Evolutionary conservation across 2,888 invertebrate genomes (phyloP).

Genomic region (Muscina levida): DNA sequence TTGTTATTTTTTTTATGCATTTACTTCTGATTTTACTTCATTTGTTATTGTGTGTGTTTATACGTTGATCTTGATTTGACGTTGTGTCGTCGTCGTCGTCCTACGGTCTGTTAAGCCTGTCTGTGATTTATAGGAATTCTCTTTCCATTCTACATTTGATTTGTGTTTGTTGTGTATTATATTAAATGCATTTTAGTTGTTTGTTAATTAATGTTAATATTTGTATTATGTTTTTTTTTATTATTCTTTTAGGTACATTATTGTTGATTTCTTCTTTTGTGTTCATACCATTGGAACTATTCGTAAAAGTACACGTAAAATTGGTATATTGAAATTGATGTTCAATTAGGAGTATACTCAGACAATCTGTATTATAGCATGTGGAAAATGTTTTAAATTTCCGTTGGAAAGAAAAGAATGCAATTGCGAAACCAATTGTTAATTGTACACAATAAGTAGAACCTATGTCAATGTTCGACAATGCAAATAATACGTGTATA

Average conservation of each 20-base stretch:
- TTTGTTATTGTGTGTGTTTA: conserved; percentile 29
- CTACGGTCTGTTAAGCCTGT: conserved; percentile 30
- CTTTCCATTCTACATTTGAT: conserved; percentile 18
- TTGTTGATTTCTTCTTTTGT: neutral
- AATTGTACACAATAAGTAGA: too few relatives aligned
- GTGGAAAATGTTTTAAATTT: conserved; percentile 50
- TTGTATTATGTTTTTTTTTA: conserved; percentile 45
- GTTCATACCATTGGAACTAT: neutral
- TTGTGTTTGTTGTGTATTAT: conserved; percentile 25
- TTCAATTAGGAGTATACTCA: neutral
- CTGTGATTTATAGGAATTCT: conserved; percentile 53
- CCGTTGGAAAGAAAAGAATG: neutral
- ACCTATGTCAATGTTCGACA: too few relatives aligned
- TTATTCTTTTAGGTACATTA: neutral
- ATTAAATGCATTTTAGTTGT: conserved; percentile 44
- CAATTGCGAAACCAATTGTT: too few relatives aligned
- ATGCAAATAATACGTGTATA: too few relatives aligned
- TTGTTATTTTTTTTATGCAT: conserved; percentile 7
- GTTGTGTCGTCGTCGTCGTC: conserved; percentile 19
- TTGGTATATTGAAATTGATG: conserved; percentile 16
- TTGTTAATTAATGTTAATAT: conserved; percentile 56
- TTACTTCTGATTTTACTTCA: conserved; percentile 22
- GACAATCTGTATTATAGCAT: neutral
- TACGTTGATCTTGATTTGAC: conserved; percentile 41
- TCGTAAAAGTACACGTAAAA: neutral